phyloP scores from a whole-genome alignment of 2,113 vertebrate species.

The Nothobranchius furzeri region DNA sequence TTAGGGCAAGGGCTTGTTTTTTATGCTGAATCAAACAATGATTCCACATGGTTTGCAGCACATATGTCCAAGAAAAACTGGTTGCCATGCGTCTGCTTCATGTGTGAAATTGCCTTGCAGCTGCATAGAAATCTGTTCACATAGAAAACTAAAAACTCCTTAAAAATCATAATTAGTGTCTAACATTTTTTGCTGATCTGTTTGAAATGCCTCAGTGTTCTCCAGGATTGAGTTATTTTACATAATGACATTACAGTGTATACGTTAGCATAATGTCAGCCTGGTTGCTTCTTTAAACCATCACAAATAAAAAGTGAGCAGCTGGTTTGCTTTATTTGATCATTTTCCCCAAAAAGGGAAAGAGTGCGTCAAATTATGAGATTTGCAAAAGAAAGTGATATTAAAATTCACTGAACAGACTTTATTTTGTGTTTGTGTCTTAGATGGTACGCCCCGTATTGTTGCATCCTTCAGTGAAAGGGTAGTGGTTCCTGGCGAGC shows the following conservation, averaged over 20 bases:
- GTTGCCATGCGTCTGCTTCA: not conserved
- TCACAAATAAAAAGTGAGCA: not conserved
- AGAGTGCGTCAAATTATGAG: no score
- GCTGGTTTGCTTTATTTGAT: not conserved
- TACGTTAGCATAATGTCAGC: no score
- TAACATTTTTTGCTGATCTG: no score
- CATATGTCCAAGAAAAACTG: slow-evolving; percentile 5
- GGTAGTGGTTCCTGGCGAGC: slow-evolving; percentile 95
- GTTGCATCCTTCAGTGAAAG: slow-evolving; percentile 97
- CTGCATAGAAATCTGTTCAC: not conserved
- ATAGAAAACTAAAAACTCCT: not conserved
- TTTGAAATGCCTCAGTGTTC: no score
- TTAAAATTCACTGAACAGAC: no score
- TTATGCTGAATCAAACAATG: slow-evolving; percentile 2
- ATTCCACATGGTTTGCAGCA: not conserved
- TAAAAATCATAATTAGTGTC: not conserved
- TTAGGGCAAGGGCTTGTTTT: not conserved
- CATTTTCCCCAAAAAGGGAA: no score
- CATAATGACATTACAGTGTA: no score
- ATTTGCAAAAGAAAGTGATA: not conserved
- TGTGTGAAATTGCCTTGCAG: not conserved
- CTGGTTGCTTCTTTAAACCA: no score
- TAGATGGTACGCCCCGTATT: slow-evolving; percentile 96
- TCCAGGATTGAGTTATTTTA: no score
- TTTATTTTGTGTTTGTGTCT: slow-evolving; percentile 11